Evolutionary conservation across 2,113 vertebrate genomes (phyloP).

Genomic region (Oryzias woworae): DNA sequence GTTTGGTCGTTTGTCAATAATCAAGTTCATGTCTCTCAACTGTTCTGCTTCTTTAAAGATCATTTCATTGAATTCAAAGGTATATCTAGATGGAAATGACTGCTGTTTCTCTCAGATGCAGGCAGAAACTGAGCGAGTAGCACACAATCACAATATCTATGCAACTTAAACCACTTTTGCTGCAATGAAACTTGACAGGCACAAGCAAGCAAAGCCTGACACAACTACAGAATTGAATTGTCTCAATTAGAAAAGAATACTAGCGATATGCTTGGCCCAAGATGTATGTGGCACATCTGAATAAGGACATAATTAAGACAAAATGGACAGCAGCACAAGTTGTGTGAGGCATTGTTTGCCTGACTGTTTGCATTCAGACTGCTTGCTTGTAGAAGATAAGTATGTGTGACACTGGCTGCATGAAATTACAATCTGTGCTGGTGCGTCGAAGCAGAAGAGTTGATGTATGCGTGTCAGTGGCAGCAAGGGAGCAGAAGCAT

Average conservation of each 20-base stretch:
- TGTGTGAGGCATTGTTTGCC: conserved; percentile 14
- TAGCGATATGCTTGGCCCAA: not conserved
- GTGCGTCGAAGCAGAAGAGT: not conserved
- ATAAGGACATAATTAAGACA: not conserved
- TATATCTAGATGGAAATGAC: no score
- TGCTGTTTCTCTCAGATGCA: no score
- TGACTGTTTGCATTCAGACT: conserved; percentile 24
- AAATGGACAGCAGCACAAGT: not conserved
- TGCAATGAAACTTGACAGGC: no score
- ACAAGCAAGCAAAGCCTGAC: no score
- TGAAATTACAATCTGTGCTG: conserved; percentile 22
- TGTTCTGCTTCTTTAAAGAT: no score
- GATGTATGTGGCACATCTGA: not conserved
- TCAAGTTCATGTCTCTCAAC: no score
- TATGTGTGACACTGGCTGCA: conserved; percentile 11
- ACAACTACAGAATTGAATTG: not conserved
- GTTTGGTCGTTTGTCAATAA: no score
- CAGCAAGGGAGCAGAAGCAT: conserved; percentile 20
- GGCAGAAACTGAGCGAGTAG: no score
- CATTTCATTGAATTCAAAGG: no score
- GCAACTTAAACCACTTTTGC: no score
- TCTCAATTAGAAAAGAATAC: not conserved
- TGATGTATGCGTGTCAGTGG: conserved; percentile 16
- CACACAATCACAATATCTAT: no score
- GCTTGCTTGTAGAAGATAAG: conserved; percentile 8